These are phyloP conservation scores for Tautogolabrus adspersus DNA, from an alignment of 2,113 vertebrate genomes.

Conservation along the genomic window DNA sequence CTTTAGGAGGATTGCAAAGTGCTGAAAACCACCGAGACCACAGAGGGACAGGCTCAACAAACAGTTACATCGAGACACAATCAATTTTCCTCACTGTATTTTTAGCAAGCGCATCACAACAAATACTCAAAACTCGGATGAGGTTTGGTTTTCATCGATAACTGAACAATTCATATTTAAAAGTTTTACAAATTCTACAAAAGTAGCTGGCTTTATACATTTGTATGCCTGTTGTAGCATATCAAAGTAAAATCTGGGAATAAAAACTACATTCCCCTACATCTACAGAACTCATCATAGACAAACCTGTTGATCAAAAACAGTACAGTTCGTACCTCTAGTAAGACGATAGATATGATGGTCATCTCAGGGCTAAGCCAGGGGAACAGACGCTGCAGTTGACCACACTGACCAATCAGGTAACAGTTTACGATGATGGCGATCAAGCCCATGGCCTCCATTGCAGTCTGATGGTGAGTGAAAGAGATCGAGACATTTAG, in stretches of 20 bases:
- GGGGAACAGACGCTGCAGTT: conserved; percentile 94
- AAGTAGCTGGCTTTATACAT: conserved; percentile 44
- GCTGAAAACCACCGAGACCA: conserved; percentile 83
- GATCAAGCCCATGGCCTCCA: conserved; percentile 96
- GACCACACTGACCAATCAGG: conserved; percentile 97
- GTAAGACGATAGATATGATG: conserved; percentile 96
- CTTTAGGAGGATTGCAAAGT: conserved; percentile 93
- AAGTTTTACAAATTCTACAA: conserved; percentile 11
- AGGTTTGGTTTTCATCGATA: conserved; percentile 5
- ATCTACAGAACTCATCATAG: not conserved
- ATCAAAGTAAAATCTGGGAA: not conserved
- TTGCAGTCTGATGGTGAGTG: conserved; percentile 87
- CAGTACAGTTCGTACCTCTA: conserved; percentile 86
- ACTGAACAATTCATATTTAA: not conserved
- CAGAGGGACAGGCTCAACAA: conserved; percentile 68
- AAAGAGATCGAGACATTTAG: conserved; percentile 18
- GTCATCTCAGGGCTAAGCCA: conserved; percentile 96
- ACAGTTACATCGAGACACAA: conserved; percentile 39
- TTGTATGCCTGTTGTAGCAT: not conserved
- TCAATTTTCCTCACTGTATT: conserved; percentile 6
- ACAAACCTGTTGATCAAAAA: not conserved
- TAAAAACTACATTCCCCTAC: not conserved
- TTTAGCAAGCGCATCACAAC: not conserved
- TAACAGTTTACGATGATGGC: conserved; percentile 98
- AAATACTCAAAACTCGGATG: conserved; percentile 13